phyloP scores from a whole-genome alignment of 2,797 vertebrate species.

The Cyclopterus lumpus region DNA sequence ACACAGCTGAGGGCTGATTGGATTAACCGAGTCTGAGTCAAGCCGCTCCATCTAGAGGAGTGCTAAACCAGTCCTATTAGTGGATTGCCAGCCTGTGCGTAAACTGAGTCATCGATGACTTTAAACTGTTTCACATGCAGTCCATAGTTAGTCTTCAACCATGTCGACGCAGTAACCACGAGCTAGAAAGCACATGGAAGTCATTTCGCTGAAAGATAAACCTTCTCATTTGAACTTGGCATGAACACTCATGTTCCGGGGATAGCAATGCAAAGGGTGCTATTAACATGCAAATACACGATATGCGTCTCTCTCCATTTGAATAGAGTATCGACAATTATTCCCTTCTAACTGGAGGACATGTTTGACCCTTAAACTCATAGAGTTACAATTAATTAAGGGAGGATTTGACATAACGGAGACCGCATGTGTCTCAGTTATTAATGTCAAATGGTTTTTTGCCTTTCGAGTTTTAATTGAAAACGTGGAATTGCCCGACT shows the following conservation, averaged over 20 bases:
- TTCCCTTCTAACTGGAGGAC: constrained; percentile 44
- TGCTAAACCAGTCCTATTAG: constrained; percentile 40
- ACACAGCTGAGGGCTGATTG: constrained; percentile 33
- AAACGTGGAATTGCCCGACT: constrained; percentile 61
- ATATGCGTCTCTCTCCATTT: constrained; percentile 42
- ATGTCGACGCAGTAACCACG: constrained; percentile 1
- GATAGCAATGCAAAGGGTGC: constrained; percentile 11
- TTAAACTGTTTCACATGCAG: neutral
- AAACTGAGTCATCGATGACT: constrained; percentile 15
- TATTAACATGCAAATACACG: constrained; percentile 48
- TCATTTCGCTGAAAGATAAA: neutral
- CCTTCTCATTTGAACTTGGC: constrained; percentile 7
- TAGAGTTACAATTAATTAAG: constrained; percentile 65
- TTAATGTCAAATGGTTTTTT: constrained; percentile 63
- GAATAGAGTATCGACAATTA: constrained; percentile 55
- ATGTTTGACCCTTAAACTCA: constrained; percentile 55
- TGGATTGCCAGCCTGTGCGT: constrained; percentile 36
- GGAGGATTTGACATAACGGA: constrained; percentile 53
- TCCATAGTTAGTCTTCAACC: neutral
- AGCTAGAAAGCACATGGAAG: neutral
- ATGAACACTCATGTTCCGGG: constrained; percentile 24
- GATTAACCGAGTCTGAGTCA: constrained; percentile 52
- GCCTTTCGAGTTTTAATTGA: constrained; percentile 76
- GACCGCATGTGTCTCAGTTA: constrained; percentile 44
- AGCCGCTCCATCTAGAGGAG: constrained; percentile 45